Conservation (phyloP, 2,888 invertebrate genomes). For the Cremastobaeus sp. region DNA sequence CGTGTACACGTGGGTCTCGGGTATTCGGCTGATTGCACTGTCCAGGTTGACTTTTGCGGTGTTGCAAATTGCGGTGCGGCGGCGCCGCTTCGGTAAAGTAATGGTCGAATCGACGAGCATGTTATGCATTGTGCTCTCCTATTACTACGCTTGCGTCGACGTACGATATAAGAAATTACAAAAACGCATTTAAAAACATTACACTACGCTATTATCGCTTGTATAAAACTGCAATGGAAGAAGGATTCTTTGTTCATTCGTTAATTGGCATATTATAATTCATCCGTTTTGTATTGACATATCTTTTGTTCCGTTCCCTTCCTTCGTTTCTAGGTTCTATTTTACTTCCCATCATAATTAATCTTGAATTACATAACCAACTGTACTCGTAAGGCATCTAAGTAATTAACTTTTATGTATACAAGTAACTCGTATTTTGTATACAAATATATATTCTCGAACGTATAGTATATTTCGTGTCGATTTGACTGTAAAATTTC, state of each 20-base stretch:
- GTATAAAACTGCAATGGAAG: constrained; percentile 61
- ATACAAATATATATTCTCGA: constrained; percentile 43
- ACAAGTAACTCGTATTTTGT: constrained; percentile 31
- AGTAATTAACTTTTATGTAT: constrained; percentile 57
- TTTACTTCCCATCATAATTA: constrained; percentile 35
- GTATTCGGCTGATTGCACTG: constrained; percentile 27
- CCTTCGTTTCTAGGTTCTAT: constrained; percentile 23
- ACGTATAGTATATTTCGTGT: constrained; percentile 35
- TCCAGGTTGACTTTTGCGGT: too few relatives aligned
- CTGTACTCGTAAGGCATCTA: constrained; percentile 61
- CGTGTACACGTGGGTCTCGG: background rate
- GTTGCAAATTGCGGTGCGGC: constrained; percentile 11
- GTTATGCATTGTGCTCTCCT: constrained; percentile 47
- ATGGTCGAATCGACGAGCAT: constrained; percentile 44
- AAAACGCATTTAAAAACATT: constrained; percentile 58
- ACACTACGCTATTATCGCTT: constrained; percentile 51
- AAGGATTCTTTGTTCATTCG: constrained; percentile 60
- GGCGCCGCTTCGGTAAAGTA: constrained; percentile 20
- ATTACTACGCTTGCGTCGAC: constrained; percentile 48
- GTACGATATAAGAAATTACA: constrained; percentile 60
- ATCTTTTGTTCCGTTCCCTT: constrained; percentile 23
- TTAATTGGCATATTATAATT: constrained; percentile 59
- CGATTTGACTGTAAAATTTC: constrained; percentile 15
- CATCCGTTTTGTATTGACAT: constrained; percentile 52
- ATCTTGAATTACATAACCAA: constrained; percentile 59